Evolutionary conservation across 2,113 vertebrate species (phyloP), one percentile per base, ranked within the genome.

Genomic region (Albula goreensis): DNA sequence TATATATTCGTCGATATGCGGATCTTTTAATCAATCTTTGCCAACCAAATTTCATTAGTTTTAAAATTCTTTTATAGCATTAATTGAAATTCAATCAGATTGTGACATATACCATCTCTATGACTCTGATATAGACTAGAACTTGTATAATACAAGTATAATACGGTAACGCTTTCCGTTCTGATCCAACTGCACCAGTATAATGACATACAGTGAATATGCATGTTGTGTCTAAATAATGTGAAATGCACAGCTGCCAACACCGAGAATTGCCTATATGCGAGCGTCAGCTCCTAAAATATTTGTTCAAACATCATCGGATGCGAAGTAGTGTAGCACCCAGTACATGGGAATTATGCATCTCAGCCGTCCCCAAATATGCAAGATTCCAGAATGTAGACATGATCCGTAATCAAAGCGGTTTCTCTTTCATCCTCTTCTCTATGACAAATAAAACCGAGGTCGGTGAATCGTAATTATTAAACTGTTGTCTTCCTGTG

Each of bases 271-370:
- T 9, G 7, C 53, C 53, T 12, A 63, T 63, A 5, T 17, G 50
- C 50, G 50, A 53, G 77, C 50, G 63, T 56, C 7, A 9, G 56
- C 50, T 11, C 74, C 63, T 78, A 52, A 78, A 78, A 85, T 10
- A 50, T 17, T 84, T 12, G 50, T 53, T 84, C 66, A 17, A 41
- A 56, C 25, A 22, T 70, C 52, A 85, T 78, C 10, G 50, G 51
- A 53, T n/a, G 60, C 50, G 22, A 74, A 84, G 49, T 74, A 25
- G 51, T 53, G 66, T 56, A 63, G 52, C 77, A 85, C 52, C 63
- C 48, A 15, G 19, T 80, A 19, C 17, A 80, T 60, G 77, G 51
- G 41, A 48, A 63, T 78, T 63, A 79, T 57, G 84, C 48, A 49
- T 80, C 50, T 53, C 56, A 80, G 78, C n/a, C 50, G 53, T 22